Evolutionary conservation across 2,113 vertebrate species (phyloP).

Genomic region (Petromus typicus): DNA sequence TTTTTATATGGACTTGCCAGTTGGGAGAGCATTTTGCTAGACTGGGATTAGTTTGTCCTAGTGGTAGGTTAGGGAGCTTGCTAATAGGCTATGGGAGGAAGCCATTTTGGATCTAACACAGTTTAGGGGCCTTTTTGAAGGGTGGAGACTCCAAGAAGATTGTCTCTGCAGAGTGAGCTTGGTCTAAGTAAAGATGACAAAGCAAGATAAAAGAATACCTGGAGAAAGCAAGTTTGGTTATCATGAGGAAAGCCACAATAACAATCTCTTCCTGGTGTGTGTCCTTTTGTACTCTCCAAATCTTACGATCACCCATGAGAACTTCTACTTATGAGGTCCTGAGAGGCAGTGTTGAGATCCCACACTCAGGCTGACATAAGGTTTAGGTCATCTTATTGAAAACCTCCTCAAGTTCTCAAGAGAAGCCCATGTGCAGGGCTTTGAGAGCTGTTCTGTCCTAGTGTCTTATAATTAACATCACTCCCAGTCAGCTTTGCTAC

Average conservation of each 20-base stretch:
- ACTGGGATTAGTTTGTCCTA: too few relatives aligned
- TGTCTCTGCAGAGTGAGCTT: background rate
- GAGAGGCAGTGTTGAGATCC: background rate
- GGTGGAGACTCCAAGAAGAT: too few relatives aligned
- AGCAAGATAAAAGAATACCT: background rate
- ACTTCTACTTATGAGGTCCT: background rate
- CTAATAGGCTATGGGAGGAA: too few relatives aligned
- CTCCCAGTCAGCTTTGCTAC: background rate
- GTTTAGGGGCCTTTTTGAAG: too few relatives aligned
- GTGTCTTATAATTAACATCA: background rate
- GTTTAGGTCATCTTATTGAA: background rate
- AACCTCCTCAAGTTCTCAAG: background rate
- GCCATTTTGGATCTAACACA: too few relatives aligned
- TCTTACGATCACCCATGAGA: background rate
- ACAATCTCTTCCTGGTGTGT: background rate
- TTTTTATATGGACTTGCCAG: too few relatives aligned
- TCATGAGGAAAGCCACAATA: background rate
- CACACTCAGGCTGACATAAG: background rate
- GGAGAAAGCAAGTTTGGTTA: background rate
- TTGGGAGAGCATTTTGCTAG: too few relatives aligned
- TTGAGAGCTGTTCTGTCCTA: background rate
- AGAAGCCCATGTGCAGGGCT: background rate
- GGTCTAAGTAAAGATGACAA: background rate
- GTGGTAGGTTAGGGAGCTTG: too few relatives aligned
- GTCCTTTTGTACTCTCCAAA: background rate